Evolutionary conservation across 2,797 vertebrate genomes (phyloP).

Genomic region (Muscicapa comitata): DNA sequence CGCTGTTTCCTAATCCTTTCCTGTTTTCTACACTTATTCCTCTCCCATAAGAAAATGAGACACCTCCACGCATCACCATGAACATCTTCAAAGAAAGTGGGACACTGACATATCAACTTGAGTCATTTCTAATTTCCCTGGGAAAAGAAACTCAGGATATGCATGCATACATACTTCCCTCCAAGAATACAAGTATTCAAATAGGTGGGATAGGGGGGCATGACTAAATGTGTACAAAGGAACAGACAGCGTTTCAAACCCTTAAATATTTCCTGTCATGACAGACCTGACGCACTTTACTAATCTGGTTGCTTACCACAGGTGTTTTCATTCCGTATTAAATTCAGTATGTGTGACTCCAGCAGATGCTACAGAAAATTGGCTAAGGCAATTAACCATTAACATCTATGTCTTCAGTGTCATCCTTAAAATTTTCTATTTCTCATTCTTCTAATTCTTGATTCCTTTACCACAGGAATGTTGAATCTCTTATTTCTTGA

Average conservation of each 20-base stretch:
- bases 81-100: not conserved
- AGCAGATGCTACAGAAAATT: not conserved
- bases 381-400: not conserved
- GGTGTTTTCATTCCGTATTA: not conserved
- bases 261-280: not conserved
- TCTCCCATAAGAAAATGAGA: not conserved
- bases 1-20: not conserved
- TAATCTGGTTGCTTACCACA: not conserved
- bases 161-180: not conserved
- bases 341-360: not conserved
- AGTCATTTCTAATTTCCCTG: not conserved
- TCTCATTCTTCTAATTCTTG: not conserved
- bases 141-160: not conserved
- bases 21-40: not conserved
- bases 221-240: not conserved
- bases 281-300: not conserved
- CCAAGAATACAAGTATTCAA: not conserved
- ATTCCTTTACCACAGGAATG: not conserved
- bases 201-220: accelerated
- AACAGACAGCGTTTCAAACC: not conserved
- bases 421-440: not conserved
- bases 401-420: not conserved
- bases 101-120: not conserved
- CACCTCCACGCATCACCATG: not conserved
- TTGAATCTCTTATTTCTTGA: not conserved